These are phyloP conservation scores for Jordanella pulchra DNA, from an alignment of 2,797 vertebrate genomes.

Conservation along the genomic window DNA sequence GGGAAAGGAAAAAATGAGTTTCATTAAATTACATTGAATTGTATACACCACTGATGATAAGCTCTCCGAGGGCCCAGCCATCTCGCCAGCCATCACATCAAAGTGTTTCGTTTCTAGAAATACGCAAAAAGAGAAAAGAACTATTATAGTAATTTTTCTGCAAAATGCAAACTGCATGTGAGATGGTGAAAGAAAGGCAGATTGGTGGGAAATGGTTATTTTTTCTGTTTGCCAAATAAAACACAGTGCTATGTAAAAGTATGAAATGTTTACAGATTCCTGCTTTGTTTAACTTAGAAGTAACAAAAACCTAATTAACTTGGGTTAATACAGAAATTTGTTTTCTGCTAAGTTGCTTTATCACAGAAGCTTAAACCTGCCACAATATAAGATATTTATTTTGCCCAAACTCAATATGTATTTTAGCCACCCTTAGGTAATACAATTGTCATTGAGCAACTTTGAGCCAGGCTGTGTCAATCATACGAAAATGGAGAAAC, in stretches of 20 bases:
- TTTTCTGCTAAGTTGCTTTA: no score
- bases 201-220: not conserved
- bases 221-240: slow-evolving; percentile 10
- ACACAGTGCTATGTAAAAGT: not conserved
- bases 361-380: not conserved
- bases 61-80: slow-evolving; percentile 42
- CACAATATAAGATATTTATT: not conserved
- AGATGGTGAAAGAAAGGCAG: slow-evolving; percentile 7
- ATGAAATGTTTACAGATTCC: not conserved
- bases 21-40: slow-evolving; percentile 70
- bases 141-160: slow-evolving; percentile 44
- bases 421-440: not conserved
- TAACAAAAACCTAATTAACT: not conserved
- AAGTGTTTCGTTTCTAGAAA: slow-evolving; percentile 37
- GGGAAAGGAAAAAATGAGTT: slow-evolving; percentile 49
- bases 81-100: slow-evolving; percentile 29
- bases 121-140: slow-evolving; percentile 7
- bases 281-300: no score
- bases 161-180: slow-evolving; percentile 20
- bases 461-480: no score
- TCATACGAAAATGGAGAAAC: no score
- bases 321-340: no score
- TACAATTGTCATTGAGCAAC: no score
- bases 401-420: not conserved
- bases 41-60: slow-evolving; percentile 65